Evolutionary conservation across 2,113 vertebrate species (phyloP).

Genomic region (Lampris incognitus): DNA sequence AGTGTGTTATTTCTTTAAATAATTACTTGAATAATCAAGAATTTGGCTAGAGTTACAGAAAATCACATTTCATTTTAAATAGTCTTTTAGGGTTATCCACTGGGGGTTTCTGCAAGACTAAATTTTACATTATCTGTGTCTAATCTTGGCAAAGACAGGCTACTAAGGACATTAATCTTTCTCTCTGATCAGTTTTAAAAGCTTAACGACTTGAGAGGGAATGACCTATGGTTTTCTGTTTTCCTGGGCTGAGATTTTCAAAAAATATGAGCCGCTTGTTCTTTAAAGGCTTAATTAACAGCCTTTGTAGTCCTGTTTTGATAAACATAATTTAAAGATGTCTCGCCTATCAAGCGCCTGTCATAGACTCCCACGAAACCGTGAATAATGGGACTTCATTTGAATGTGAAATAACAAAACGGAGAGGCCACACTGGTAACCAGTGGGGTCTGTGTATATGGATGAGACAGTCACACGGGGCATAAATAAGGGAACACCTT

Average conservation of each 20-base stretch:
- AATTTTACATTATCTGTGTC: slow-evolving; percentile 73
- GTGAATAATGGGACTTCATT: neutral
- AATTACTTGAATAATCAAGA: slow-evolving; percentile 76
- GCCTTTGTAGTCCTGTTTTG: slow-evolving; percentile 2
- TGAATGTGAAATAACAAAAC: too few species aligned
- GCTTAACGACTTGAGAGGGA: slow-evolving; percentile 49
- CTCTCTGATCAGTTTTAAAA: slow-evolving; percentile 49
- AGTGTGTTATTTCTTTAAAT: slow-evolving; percentile 66
- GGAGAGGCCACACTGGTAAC: too few species aligned
- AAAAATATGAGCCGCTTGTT: slow-evolving; percentile 36
- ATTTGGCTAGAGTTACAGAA: slow-evolving; percentile 75
- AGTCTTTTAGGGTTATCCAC: slow-evolving; percentile 63
- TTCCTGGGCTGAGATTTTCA: slow-evolving; percentile 34
- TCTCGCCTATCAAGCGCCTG: slow-evolving; percentile 11
- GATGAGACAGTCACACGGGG: too few species aligned
- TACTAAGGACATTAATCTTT: slow-evolving; percentile 60
- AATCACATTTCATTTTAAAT: slow-evolving; percentile 73
- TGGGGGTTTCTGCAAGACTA: slow-evolving; percentile 59
- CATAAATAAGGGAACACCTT: too few species aligned
- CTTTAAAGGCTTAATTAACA: slow-evolving; percentile 32
- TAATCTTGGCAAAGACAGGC: slow-evolving; percentile 51
- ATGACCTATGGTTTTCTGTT: slow-evolving; percentile 44
- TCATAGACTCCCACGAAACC: neutral
- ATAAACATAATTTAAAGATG: slow-evolving; percentile 4
- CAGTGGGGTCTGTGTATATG: too few species aligned